Conservation (phyloP, 2,797 vertebrate genomes). For the Staurois parvus region DNA sequence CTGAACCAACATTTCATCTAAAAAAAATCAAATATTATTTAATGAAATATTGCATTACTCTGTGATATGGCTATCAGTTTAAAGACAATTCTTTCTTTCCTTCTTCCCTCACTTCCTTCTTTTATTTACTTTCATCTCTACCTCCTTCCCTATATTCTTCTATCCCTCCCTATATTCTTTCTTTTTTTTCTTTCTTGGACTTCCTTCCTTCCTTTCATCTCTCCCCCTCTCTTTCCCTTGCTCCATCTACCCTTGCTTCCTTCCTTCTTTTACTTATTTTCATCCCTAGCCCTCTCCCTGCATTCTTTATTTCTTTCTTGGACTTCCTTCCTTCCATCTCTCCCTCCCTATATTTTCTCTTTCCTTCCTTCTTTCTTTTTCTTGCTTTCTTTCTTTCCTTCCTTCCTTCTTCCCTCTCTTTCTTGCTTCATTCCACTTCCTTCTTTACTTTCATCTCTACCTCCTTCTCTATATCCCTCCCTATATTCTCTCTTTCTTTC, state of each 20-base stretch:
- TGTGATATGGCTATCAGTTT: not conserved
- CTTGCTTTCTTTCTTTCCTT: not conserved
- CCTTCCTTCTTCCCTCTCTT: not conserved
- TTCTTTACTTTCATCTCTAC: not conserved
- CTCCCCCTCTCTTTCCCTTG: too few relatives aligned
- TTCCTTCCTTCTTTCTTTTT: not conserved
- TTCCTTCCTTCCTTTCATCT: too few relatives aligned
- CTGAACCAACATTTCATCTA: not conserved
- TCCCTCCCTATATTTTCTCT: not conserved
- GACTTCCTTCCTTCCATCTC: too few relatives aligned
- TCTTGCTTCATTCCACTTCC: too few relatives aligned
- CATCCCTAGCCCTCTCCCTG: not conserved
- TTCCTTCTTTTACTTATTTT: too few relatives aligned
- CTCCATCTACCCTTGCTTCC: too few relatives aligned
- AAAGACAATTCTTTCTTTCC: not conserved
- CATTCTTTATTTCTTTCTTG: too few relatives aligned
- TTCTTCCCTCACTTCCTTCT: not conserved
- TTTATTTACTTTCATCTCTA: not conserved
- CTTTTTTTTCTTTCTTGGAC: not conserved
- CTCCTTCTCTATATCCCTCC: too few relatives aligned
- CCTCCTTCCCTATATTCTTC: not conserved
- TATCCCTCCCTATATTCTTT: not conserved
- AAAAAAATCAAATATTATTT: slow-evolving; percentile 18
- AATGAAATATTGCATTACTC: not conserved
- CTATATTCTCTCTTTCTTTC: too few relatives aligned